Evolutionary conservation across 2,888 invertebrate species (phyloP).

Genomic region (Campoletis raptor): DNA sequence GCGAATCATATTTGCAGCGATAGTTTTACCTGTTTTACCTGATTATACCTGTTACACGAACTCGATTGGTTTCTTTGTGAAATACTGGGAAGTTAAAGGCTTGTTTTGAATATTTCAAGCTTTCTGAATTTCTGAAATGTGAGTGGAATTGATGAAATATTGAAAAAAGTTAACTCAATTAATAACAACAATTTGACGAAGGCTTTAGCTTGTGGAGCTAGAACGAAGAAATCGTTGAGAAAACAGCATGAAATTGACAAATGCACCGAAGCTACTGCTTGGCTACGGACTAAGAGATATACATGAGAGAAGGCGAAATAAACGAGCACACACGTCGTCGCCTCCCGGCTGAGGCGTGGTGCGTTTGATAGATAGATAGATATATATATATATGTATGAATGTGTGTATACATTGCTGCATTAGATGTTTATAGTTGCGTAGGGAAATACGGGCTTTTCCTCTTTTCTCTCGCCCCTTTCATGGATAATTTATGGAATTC

Average conservation of each 20-base stretch:
- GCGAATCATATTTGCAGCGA: neutral
- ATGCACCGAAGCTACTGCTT: constrained; percentile 42
- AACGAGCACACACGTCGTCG: constrained; percentile 67
- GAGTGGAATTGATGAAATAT: neutral
- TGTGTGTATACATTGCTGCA: constrained; percentile 9
- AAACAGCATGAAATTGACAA: constrained; percentile 60
- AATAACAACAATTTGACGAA: constrained; percentile 42
- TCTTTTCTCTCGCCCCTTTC: constrained; percentile 68
- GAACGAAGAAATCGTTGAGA: constrained; percentile 49
- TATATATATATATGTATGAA: neutral
- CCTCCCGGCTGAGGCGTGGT: constrained; percentile 67
- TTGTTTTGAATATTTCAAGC: neutral
- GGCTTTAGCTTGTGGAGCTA: neutral
- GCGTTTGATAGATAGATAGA: constrained; percentile 1
- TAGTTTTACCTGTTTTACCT: neutral
- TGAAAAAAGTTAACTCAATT: constrained; percentile 20
- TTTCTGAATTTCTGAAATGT: neutral
- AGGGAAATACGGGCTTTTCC: constrained; percentile 68
- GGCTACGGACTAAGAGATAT: constrained; percentile 12
- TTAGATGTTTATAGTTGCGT: constrained; percentile 54
- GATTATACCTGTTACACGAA: neutral
- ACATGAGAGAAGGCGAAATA: constrained; percentile 50
- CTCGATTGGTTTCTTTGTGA: neutral
- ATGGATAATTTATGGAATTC: constrained; percentile 71
- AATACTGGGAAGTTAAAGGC: neutral